Conservation (phyloP, 2,888 invertebrate genomes). For the Amphipoea lucens region DNA sequence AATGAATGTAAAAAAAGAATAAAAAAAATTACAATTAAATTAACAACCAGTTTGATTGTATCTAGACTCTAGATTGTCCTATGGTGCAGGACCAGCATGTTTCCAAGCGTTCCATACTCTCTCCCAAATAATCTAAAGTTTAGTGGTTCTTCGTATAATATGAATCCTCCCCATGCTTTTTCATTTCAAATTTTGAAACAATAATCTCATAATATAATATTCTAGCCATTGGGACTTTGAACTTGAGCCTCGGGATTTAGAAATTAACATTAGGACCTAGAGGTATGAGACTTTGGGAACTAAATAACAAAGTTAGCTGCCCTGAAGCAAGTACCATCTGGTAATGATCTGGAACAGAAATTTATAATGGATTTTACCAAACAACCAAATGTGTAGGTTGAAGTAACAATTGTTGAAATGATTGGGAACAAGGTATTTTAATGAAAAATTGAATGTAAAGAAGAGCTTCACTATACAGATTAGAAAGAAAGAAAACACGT, state of each 20-base stretch:
- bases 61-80: too few relatives aligned
- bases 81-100: too few relatives aligned
- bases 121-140: slow-evolving; percentile 2
- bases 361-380: slow-evolving; percentile 36
- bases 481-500: too few relatives aligned
- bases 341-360: slow-evolving; percentile 46
- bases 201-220: slow-evolving; percentile 38
- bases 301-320: slow-evolving; percentile 52
- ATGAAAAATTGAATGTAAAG: background rate
- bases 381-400: background rate
- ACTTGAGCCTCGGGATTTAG: slow-evolving; percentile 37
- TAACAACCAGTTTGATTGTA: too few relatives aligned
- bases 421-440: background rate
- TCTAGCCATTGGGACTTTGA: slow-evolving; percentile 13
- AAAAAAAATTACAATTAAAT: too few relatives aligned
- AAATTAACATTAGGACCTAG: slow-evolving; percentile 48
- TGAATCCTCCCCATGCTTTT: background rate
- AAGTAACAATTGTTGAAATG: slow-evolving; percentile 14
- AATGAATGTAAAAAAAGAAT: too few relatives aligned
- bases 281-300: slow-evolving; percentile 54
- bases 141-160: slow-evolving; percentile 3
- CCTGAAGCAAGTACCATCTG: slow-evolving; percentile 22
- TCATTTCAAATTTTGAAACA: slow-evolving; percentile 32
- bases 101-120: background rate
- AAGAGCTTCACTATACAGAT: background rate